These are phyloP conservation scores for Eubasilissa splendida DNA, from an alignment of 2,888 invertebrate species.

Conservation along the genomic window DNA sequence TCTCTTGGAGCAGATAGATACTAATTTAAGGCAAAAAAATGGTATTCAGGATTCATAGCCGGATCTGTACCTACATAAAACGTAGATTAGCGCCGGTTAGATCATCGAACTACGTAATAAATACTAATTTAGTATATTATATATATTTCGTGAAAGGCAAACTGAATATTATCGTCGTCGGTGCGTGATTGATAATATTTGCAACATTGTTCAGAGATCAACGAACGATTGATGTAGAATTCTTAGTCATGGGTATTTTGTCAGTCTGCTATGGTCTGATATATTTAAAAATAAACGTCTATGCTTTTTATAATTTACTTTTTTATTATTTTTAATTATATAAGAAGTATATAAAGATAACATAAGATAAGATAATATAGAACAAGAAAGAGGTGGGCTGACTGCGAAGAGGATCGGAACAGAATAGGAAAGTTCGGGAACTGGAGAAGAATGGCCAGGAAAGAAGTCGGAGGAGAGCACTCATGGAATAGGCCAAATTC, in stretches of 20 bases:
- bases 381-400: too few relatives aligned
- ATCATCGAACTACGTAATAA: conserved; percentile 29
- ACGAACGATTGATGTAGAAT: background rate
- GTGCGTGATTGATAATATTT: conserved; percentile 1
- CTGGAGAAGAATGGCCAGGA: too few relatives aligned
- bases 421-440: too few relatives aligned
- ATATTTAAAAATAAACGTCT: too few relatives aligned
- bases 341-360: too few relatives aligned
- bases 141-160: background rate
- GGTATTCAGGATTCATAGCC: conserved; percentile 25
- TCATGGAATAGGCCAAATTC: too few relatives aligned
- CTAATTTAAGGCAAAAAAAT: conserved; percentile 21
- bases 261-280: too few relatives aligned
- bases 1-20: conserved; percentile 8
- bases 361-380: too few relatives aligned
- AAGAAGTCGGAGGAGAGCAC: too few relatives aligned
- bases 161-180: background rate
- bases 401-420: too few relatives aligned
- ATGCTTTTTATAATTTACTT: too few relatives aligned
- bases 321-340: too few relatives aligned
- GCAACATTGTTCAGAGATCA: background rate
- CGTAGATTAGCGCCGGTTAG: conserved; percentile 29
- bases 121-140: conserved; percentile 27
- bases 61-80: conserved; percentile 23
- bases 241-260: background rate